These are phyloP conservation scores for Ceratina calcarata DNA, from an alignment of 1,140 invertebrate genomes.

Conservation along the genomic window DNA sequence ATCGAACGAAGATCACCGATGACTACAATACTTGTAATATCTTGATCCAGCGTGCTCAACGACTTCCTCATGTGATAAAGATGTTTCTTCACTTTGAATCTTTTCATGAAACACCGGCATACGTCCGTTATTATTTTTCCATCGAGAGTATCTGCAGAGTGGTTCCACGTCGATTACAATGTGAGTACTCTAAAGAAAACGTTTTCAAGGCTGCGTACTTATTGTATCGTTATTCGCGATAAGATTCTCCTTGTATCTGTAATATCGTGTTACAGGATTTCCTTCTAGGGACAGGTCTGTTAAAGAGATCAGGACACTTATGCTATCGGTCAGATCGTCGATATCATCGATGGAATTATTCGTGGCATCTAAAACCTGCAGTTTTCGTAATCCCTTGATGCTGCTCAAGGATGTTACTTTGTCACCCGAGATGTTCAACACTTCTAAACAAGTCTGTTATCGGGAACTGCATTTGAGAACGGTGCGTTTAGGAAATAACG, in stretches of 20 bases:
- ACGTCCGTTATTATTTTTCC: slow-evolving; percentile 78
- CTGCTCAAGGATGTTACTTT: slow-evolving; percentile 76
- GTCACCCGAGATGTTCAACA: slow-evolving; percentile 81
- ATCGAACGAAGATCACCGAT: neutral
- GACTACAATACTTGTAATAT: slow-evolving; percentile 73
- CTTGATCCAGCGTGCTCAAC: slow-evolving; percentile 69
- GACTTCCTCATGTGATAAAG: slow-evolving; percentile 59
- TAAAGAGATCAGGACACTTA: slow-evolving; percentile 80
- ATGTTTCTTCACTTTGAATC: slow-evolving; percentile 78
- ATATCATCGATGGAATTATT: slow-evolving; percentile 80
- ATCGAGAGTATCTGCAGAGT: slow-evolving; percentile 76
- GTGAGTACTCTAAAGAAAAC: neutral
- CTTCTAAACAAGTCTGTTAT: slow-evolving; percentile 75
- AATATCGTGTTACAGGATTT: slow-evolving; percentile 83
- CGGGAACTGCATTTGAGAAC: neutral
- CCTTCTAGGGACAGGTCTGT: slow-evolving; percentile 81
- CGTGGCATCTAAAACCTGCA: slow-evolving; percentile 78
- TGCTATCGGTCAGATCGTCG: slow-evolving; percentile 78
- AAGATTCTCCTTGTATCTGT: slow-evolving; percentile 84
- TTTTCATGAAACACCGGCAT: slow-evolving; percentile 79
- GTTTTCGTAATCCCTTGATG: slow-evolving; percentile 74
- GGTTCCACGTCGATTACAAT: slow-evolving; percentile 13
- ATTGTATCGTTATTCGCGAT: slow-evolving; percentile 83
- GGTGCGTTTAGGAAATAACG: neutral
- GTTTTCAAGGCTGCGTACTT: slow-evolving; percentile 73